phyloP scores from a whole-genome alignment of 2,113 vertebrate species.

The Piprites chloris region DNA sequence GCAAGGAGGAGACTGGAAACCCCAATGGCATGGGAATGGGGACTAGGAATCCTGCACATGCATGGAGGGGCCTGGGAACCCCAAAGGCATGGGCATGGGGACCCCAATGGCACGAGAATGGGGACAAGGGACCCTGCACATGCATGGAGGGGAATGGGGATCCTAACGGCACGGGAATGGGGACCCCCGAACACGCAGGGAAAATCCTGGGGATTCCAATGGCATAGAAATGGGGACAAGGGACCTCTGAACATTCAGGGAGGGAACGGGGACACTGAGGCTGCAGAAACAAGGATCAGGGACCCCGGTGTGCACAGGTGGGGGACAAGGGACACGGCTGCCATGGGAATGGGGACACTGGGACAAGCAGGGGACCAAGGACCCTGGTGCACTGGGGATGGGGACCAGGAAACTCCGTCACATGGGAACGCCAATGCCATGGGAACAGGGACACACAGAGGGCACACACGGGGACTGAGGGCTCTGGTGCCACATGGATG shows the following conservation, averaged over 20 bases:
- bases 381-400: not conserved
- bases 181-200: not conserved
- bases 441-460: not conserved
- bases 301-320: not conserved
- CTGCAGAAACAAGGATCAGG: not conserved
- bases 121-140: not conserved
- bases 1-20: not conserved
- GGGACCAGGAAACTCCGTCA: not conserved
- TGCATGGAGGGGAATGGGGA: not conserved
- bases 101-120: not conserved
- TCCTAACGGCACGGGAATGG: accelerated
- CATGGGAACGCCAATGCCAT: not conserved
- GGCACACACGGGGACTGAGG: not conserved
- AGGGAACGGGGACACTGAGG: accelerated
- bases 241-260: not conserved
- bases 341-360: not conserved
- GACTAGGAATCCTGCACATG: not conserved
- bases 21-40: not conserved
- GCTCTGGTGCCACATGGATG: accelerated
- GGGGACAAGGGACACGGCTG: not conserved
- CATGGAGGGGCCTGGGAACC: not conserved
- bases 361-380: accelerated
- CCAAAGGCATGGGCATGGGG: not conserved
- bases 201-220: not conserved
- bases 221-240: not conserved